A percentile compares a stretch with the other conserved stretches of the same genome.
Evolutionary conservation across 2,113 vertebrate species (phyloP).

Genomic region (Vidua chalybeata): DNA sequence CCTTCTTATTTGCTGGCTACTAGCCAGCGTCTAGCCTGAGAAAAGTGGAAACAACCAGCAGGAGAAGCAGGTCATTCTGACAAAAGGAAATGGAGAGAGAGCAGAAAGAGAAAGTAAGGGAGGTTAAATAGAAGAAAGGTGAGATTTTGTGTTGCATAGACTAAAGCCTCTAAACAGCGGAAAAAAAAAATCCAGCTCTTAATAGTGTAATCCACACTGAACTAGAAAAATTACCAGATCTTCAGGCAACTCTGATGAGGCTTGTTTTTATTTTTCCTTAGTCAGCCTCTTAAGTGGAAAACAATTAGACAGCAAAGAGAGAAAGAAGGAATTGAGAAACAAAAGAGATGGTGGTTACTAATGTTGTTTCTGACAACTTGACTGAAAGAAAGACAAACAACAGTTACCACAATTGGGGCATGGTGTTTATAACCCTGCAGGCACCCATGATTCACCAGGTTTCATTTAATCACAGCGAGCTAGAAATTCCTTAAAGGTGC

Average conservation of each 20-base stretch:
- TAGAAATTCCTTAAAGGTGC: conserved; percentile 52
- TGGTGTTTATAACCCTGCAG: conserved; percentile 58
- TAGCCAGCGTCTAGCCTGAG: conserved; percentile 55
- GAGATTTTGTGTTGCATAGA: background rate
- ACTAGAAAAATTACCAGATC: background rate
- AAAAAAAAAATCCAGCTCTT: background rate
- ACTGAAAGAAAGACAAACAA: conserved; percentile 51
- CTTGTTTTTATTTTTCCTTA: background rate
- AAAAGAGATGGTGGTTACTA: conserved; percentile 54
- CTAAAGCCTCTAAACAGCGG: background rate
- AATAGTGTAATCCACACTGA: background rate
- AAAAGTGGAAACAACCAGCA: conserved; percentile 53
- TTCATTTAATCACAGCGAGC: conserved; percentile 37
- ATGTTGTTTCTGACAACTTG: conserved; percentile 58
- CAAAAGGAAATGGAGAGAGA: conserved; percentile 22
- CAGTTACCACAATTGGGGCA: conserved; percentile 55
- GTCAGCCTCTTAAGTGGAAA: conserved; percentile 11
- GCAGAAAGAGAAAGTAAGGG: conserved; percentile 35
- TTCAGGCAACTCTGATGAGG: conserved; percentile 8
- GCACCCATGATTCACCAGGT: conserved; percentile 53
- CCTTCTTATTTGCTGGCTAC: conserved; percentile 32
- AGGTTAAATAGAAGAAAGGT: background rate
- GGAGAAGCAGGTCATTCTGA: conserved; percentile 60
- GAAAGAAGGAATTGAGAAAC: conserved; percentile 40
- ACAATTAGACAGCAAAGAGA: conserved; percentile 38